Evolutionary conservation across 2,797 vertebrate species (phyloP).

Genomic region (Rhinella marina): DNA sequence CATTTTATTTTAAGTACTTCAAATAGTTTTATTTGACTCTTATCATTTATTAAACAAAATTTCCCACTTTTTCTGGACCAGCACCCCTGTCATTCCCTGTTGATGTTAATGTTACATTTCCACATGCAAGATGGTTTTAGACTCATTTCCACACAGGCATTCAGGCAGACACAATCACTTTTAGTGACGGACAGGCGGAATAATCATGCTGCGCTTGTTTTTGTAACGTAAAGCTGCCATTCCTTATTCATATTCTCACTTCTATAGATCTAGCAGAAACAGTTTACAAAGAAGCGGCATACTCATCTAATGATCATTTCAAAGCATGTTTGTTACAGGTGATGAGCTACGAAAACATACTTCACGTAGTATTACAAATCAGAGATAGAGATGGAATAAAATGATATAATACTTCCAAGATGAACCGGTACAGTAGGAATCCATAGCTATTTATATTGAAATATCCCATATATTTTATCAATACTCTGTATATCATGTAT

Average conservation of each 20-base stretch:
- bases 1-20: too few species aligned
- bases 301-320: neutral
- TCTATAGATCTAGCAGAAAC: neutral
- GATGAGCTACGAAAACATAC: neutral
- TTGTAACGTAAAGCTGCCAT: slow-evolving; percentile 24
- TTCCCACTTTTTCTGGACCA: slow-evolving; percentile 40
- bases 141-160: slow-evolving; percentile 39
- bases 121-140: slow-evolving; percentile 52
- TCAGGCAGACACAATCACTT: slow-evolving; percentile 43
- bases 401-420: neutral
- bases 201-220: slow-evolving; percentile 47
- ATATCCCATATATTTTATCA: neutral
- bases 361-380: neutral
- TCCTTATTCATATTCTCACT: neutral
- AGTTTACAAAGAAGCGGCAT: neutral
- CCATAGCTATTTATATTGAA: neutral
- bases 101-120: slow-evolving; percentile 30
- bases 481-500: neutral
- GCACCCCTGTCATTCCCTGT: slow-evolving; percentile 43
- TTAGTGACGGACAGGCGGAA: slow-evolving; percentile 51
- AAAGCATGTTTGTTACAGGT: neutral
- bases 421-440: neutral
- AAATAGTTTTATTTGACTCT: neutral
- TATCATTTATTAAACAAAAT: slow-evolving; percentile 14
- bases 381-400: neutral